A percentile compares a stretch with the other conserved stretches of the same genome.
These are phyloP conservation scores for Trichonephila clavipes DNA, from an alignment of 1,140 invertebrate species.

Conservation along the genomic window DNA sequence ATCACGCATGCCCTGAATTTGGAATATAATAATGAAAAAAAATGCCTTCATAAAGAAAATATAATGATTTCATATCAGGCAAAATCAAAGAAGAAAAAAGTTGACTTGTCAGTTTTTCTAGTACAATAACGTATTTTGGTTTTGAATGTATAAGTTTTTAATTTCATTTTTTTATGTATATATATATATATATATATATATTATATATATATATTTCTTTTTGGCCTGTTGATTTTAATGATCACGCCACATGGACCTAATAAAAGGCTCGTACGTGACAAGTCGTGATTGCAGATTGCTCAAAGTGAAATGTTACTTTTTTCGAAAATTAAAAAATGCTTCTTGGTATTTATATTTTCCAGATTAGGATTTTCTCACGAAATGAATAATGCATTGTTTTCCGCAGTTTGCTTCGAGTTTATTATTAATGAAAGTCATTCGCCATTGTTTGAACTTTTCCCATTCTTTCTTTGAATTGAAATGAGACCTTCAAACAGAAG, in stretches of 20 bases:
- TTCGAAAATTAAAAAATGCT: not conserved
- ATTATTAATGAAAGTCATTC: not conserved
- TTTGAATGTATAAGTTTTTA: slow-evolving; percentile 14
- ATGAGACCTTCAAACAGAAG: not conserved
- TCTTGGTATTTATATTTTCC: not conserved
- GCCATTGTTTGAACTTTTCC: not conserved
- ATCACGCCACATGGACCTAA: slow-evolving; percentile 8
- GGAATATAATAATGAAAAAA: slow-evolving; percentile 18
- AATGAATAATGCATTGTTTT: not conserved
- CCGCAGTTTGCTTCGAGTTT: too few relatives aligned
- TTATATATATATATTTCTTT: too few relatives aligned
- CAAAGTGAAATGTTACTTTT: slow-evolving; percentile 22
- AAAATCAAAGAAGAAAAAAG: slow-evolving; percentile 50
- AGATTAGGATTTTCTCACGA: not conserved
- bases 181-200: too few relatives aligned
- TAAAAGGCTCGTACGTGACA: not conserved
- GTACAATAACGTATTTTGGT: slow-evolving; percentile 6
- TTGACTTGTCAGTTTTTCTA: not conserved
- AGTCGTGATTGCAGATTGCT: not conserved
- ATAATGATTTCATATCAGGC: slow-evolving; percentile 42
- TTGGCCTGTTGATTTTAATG: not conserved
- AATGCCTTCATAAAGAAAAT: not conserved
- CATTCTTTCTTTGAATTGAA: not conserved
- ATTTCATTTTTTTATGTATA: not conserved
- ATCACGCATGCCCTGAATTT: slow-evolving; percentile 55